These are phyloP conservation scores for Hypercompe scribonia DNA, from an alignment of 2,888 invertebrate species.

Conservation along the genomic window DNA sequence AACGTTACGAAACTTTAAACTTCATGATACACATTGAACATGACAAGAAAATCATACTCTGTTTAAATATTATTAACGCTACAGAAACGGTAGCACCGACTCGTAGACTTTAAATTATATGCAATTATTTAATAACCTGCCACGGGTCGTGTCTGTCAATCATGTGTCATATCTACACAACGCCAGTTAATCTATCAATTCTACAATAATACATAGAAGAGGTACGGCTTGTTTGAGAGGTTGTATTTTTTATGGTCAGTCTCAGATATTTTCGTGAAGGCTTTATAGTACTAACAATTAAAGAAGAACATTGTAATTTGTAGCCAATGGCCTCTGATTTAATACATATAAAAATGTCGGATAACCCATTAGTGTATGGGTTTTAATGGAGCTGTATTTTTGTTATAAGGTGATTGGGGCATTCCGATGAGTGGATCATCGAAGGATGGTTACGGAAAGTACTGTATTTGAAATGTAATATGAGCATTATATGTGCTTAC, in stretches of 20 bases:
- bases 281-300: conserved; percentile 39
- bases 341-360: conserved; percentile 37
- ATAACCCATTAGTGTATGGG: conserved; percentile 30
- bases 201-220: conserved; percentile 60
- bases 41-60: conserved; percentile 15
- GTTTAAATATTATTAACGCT: conserved; percentile 10
- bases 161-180: conserved; percentile 48
- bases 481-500: neutral
- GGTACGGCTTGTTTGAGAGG: conserved; percentile 55
- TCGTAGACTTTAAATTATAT: conserved; percentile 29
- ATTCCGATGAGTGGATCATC: neutral
- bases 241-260: conserved; percentile 59
- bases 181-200: conserved; percentile 45
- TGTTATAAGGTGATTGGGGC: neutral
- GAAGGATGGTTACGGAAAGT: neutral
- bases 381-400: conserved; percentile 11
- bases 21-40: conserved; percentile 6
- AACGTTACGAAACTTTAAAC: neutral
- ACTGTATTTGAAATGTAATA: neutral
- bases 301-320: conserved; percentile 45
- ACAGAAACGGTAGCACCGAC: conserved; percentile 43
- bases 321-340: conserved; percentile 35
- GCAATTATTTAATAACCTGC: conserved; percentile 24
- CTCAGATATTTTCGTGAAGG: conserved; percentile 45
- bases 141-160: conserved; percentile 41